Evolutionary conservation across 2,888 invertebrate genomes (phyloP).

Genomic region (Trissolcus brochymenae): DNA sequence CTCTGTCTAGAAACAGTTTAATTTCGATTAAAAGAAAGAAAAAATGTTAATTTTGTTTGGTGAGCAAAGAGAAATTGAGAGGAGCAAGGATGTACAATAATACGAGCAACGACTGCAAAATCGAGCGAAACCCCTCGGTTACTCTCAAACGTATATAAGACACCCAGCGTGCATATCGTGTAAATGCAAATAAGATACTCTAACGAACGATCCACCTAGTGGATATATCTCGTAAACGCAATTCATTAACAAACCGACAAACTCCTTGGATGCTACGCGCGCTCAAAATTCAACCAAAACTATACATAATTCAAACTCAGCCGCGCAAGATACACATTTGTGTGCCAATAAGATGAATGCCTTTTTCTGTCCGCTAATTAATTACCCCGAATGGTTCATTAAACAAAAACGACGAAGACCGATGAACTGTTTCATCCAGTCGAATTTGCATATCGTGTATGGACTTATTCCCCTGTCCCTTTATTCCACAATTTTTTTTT

Average conservation of each 20-base stretch:
- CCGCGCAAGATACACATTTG: constrained; percentile 20
- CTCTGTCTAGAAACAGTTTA: too few relatives aligned
- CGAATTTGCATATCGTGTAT: too few relatives aligned
- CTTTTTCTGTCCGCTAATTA: too few relatives aligned
- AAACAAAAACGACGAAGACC: constrained; percentile 23
- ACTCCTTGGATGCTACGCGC: constrained; percentile 50
- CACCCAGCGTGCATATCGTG: constrained; percentile 59
- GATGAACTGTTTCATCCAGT: constrained; percentile 4
- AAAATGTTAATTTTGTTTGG: too few relatives aligned
- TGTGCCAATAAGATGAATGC: not conserved
- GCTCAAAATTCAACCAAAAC: constrained; percentile 51
- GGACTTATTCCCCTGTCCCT: too few relatives aligned
- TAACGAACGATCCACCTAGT: constrained; percentile 59
- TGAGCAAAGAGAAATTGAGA: constrained; percentile 11
- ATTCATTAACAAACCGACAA: constrained; percentile 59
- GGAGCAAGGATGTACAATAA: constrained; percentile 29
- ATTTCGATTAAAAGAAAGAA: too few relatives aligned
- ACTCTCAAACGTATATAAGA: constrained; percentile 52
- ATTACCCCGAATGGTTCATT: constrained; percentile 23
- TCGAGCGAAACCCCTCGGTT: constrained; percentile 35
- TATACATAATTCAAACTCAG: constrained; percentile 50
- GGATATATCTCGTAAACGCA: constrained; percentile 59
- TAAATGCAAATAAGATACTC: constrained; percentile 59
- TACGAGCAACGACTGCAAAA: constrained; percentile 37
- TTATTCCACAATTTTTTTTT: too few relatives aligned